Percentiles rank a stretch among this genome's conserved stretches.
Conservation (phyloP, 2,113 vertebrate species). For the Ornithorhynchus anatinus region DNA sequence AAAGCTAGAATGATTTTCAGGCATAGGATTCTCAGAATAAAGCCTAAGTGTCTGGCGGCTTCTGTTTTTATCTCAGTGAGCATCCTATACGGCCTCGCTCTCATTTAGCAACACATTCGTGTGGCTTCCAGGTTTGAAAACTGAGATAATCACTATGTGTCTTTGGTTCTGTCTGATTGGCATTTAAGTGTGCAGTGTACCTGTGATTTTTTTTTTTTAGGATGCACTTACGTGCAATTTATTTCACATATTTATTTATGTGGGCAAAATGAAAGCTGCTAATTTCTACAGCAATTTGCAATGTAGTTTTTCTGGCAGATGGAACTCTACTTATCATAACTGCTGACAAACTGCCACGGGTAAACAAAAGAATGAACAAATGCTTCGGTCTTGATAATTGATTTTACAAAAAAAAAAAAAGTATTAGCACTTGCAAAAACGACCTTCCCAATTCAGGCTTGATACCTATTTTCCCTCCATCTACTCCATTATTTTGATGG, state of each 20-base stretch:
- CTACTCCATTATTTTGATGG: slow-evolving; percentile 31
- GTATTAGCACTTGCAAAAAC: slow-evolving; percentile 55
- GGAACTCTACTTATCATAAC: slow-evolving; percentile 77
- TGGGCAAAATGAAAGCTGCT: slow-evolving; percentile 61
- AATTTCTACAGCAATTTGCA: slow-evolving; percentile 65
- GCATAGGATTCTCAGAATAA: slow-evolving; percentile 70
- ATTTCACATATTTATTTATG: slow-evolving; percentile 62
- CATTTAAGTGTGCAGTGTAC: slow-evolving; percentile 57
- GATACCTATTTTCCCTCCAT: slow-evolving; percentile 18
- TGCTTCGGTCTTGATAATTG: slow-evolving; percentile 69
- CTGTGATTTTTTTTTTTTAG: slow-evolving; percentile 57
- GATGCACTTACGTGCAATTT: slow-evolving; percentile 60
- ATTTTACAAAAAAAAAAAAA: slow-evolving; percentile 46
- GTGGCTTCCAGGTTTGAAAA: slow-evolving; percentile 74
- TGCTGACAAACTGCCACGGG: slow-evolving; percentile 75
- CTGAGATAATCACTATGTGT: slow-evolving; percentile 71
- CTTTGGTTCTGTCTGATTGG: slow-evolving; percentile 66
- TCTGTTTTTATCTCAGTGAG: slow-evolving; percentile 77
- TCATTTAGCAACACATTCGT: slow-evolving; percentile 73
- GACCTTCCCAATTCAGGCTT: slow-evolving; percentile 33
- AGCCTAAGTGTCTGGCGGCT: slow-evolving; percentile 73
- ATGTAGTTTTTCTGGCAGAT: slow-evolving; percentile 72
- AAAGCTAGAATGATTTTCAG: slow-evolving; percentile 63
- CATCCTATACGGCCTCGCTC: slow-evolving; percentile 71
- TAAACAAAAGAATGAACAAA: slow-evolving; percentile 77